phyloP scores from a whole-genome alignment of 2,113 vertebrate genomes.

The Buteo buteo region DNA sequence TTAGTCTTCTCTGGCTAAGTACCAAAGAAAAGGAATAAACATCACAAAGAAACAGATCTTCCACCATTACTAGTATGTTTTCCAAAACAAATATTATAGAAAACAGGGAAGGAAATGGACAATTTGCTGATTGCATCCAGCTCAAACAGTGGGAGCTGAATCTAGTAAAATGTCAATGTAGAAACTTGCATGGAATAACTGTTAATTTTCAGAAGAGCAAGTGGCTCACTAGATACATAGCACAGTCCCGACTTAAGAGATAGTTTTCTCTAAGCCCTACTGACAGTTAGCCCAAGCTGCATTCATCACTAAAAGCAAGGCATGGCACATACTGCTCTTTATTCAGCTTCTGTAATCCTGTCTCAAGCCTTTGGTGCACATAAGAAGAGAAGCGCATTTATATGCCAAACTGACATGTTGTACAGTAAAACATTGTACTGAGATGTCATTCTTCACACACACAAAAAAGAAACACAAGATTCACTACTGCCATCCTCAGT shows the following conservation, averaged over 20 bases:
- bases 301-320: not conserved
- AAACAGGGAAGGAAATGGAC: not conserved
- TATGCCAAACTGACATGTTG: not conserved
- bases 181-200: not conserved
- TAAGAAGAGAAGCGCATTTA: not conserved
- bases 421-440: not conserved
- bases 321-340: not conserved
- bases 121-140: not conserved
- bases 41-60: not conserved
- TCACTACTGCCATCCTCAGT: not conserved
- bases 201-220: not conserved
- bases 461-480: not conserved
- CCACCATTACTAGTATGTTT: not conserved
- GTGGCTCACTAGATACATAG: not conserved
- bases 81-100: not conserved
- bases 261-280: not conserved
- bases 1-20: not conserved
- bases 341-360: constrained; percentile 37
- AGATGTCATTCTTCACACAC: not conserved
- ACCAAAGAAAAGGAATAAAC: not conserved
- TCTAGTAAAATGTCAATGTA: not conserved
- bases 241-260: not conserved
- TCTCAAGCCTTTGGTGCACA: not conserved
- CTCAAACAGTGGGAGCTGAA: not conserved
- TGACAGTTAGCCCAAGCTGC: not conserved